These are phyloP conservation scores for Desmophyllum pertusum DNA, from an alignment of 92 coral and sea anemone species.

Conservation along the genomic window DNA sequence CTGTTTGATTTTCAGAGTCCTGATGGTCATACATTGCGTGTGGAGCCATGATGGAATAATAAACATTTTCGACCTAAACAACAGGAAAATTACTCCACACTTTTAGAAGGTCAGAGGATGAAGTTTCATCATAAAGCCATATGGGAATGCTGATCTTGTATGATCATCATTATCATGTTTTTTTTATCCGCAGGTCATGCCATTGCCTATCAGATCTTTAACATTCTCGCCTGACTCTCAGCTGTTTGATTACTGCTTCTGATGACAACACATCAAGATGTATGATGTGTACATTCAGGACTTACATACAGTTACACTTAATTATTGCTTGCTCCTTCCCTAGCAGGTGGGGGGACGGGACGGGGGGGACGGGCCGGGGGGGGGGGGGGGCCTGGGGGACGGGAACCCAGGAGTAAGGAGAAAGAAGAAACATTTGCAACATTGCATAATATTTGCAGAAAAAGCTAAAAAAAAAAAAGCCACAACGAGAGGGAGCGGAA, in stretches of 20 bases:
- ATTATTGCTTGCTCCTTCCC: too few species aligned
- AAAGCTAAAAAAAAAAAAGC: too few species aligned
- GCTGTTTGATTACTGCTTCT: slow-evolving; percentile 96
- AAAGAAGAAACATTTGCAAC: too few species aligned
- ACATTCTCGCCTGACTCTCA: slow-evolving; percentile 99
- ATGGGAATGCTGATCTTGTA: too few species aligned
- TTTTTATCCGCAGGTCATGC: slow-evolving; percentile 83
- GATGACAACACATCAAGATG: slow-evolving; percentile 99
- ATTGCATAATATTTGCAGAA: too few species aligned
- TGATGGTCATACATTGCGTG: slow-evolving; percentile 97
- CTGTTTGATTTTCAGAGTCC: slow-evolving; percentile 77
- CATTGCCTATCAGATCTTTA: slow-evolving; percentile 96
- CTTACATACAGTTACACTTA: too few species aligned
- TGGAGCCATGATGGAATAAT: slow-evolving; percentile 99
- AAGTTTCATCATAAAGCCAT: background rate
- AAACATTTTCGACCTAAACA: slow-evolving; percentile 92
- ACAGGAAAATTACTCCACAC: slow-evolving; percentile 98
- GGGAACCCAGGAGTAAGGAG: too few species aligned
- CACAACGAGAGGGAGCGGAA: too few species aligned
- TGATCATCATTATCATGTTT: too few species aligned
- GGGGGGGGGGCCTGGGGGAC: too few species aligned
- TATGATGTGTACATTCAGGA: slow-evolving; percentile 95
- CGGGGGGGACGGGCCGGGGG: too few species aligned
- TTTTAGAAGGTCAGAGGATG: slow-evolving; percentile 73
- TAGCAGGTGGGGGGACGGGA: too few species aligned